These are phyloP conservation scores for Thalassarche chlororhynchos DNA, from an alignment of 2,113 vertebrate genomes.

Conservation along the genomic window DNA sequence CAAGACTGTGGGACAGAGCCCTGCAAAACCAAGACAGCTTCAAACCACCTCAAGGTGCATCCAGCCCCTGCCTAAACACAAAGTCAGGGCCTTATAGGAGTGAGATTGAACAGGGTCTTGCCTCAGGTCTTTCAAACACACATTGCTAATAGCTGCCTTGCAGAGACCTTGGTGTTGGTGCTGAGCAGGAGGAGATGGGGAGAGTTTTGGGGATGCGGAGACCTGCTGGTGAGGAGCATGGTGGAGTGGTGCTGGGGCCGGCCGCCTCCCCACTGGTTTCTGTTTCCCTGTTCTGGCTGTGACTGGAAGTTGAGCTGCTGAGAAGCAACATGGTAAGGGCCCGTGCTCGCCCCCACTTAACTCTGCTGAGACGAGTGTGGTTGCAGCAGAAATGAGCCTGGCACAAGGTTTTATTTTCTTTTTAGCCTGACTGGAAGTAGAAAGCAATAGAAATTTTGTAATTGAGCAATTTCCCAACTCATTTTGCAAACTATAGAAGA, in stretches of 20 bases:
- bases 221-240: neutral
- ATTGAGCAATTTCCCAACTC: neutral
- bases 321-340: neutral
- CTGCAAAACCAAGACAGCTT: neutral
- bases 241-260: neutral
- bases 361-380: fast-evolving
- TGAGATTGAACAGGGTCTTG: neutral
- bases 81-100: fast-evolving
- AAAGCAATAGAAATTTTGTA: neutral
- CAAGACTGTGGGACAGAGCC: neutral
- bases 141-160: neutral
- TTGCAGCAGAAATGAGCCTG: neutral
- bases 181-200: neutral
- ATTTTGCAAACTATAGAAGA: neutral
- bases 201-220: neutral
- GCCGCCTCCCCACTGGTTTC: neutral
- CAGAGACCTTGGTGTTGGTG: neutral
- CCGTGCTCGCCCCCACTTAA: neutral
- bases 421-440: conserved; percentile 50
- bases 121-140: neutral
- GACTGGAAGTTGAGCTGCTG: neutral
- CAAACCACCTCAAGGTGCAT: neutral
- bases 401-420: conserved; percentile 4
- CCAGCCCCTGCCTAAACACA: neutral
- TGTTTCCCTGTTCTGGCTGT: neutral